Percentiles rank a stretch among this genome's conserved stretches.
Evolutionary conservation across 2,888 invertebrate genomes (phyloP).

Genomic region (Epinotia brunnichana): DNA sequence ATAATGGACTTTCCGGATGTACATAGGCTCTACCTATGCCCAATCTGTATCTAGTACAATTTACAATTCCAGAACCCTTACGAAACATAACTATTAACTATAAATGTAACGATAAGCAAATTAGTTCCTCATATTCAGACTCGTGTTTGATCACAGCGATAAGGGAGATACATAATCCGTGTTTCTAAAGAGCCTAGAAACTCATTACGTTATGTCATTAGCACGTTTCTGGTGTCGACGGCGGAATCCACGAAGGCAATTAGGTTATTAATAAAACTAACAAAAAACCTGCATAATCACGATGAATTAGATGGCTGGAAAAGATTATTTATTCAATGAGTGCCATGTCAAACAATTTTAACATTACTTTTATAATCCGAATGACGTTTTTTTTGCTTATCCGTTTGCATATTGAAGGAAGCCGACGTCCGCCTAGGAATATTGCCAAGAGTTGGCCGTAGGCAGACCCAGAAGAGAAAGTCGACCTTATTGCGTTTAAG

Average conservation of each 20-base stretch:
- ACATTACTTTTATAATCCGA: no score
- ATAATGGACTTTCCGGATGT: no score
- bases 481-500: no score
- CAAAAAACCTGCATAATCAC: neutral
- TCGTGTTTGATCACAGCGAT: conserved; percentile 32
- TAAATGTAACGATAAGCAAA: conserved; percentile 18
- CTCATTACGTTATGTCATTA: conserved; percentile 27
- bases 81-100: conserved; percentile 4
- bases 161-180: conserved; percentile 26
- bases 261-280: conserved; percentile 8
- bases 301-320: neutral
- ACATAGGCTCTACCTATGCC: no score
- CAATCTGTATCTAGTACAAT: no score
- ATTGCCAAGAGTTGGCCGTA: no score
- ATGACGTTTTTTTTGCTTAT: no score
- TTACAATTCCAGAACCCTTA: neutral
- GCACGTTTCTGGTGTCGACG: conserved; percentile 10
- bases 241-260: conserved; percentile 5
- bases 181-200: conserved; percentile 27
- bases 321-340: neutral
- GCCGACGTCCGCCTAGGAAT: no score
- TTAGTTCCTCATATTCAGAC: conserved; percentile 3
- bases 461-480: no score
- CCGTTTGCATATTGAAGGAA: no score
- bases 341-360: no score